Evolutionary conservation across 2,888 invertebrate genomes (phyloP).

Genomic region (Nymphalis polychloros): DNA sequence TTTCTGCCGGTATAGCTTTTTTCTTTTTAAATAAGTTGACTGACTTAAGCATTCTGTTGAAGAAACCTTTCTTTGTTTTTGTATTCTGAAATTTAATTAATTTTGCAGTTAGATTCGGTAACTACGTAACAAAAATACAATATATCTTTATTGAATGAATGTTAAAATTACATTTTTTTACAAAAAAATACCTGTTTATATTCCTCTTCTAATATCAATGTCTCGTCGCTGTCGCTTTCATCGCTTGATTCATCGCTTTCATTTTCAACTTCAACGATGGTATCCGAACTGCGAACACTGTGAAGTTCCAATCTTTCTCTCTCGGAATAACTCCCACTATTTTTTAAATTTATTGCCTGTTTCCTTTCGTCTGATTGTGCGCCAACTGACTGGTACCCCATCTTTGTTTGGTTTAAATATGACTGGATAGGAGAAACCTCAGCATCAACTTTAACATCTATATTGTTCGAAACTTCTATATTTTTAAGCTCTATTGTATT

Average conservation of each 20-base stretch:
- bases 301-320: conserved; percentile 16
- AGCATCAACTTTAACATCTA: conserved; percentile 35
- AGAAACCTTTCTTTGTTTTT: conserved; percentile 51
- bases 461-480: conserved; percentile 17
- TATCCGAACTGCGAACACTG: conserved; percentile 12
- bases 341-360: neutral
- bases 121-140: too few relatives aligned
- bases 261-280: conserved; percentile 27
- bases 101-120: neutral
- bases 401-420: conserved; percentile 23
- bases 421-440: conserved; percentile 27
- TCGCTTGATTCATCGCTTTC: conserved; percentile 41
- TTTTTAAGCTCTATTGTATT: conserved; percentile 21
- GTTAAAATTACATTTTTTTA: neutral
- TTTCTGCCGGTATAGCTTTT: conserved; percentile 41
- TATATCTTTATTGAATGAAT: neutral
- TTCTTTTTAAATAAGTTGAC: conserved; percentile 54
- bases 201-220: conserved; percentile 28
- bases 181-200: conserved; percentile 37
- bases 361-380: conserved; percentile 29
- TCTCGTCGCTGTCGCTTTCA: conserved; percentile 44
- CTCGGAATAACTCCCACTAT: conserved; percentile 9
- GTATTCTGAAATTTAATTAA: conserved; percentile 38
- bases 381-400: conserved; percentile 19
- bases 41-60: conserved; percentile 59